phyloP scores from a whole-genome alignment of 2,113 vertebrate genomes.

The Xenopus borealis region DNA sequence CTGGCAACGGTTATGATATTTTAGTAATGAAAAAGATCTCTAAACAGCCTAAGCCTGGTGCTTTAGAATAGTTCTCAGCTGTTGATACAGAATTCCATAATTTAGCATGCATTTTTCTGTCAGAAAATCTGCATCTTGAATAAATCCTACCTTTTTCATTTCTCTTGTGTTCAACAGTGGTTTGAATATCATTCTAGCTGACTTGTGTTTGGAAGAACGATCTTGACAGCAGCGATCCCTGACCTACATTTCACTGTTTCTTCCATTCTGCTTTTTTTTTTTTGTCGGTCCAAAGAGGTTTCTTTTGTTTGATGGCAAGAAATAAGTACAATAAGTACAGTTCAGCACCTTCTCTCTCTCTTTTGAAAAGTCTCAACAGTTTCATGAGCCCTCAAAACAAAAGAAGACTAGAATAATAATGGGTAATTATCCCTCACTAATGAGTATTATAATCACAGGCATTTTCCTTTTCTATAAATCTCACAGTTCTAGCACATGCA shows the following conservation, averaged over 20 bases:
- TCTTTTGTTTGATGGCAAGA: too few relatives aligned
- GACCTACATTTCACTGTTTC: constrained; percentile 3
- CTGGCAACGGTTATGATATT: background rate
- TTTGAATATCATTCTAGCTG: background rate
- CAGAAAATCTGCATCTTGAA: background rate
- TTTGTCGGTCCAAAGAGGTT: background rate
- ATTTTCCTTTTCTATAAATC: too few relatives aligned
- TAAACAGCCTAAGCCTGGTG: background rate
- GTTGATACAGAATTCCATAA: background rate
- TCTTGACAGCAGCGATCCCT: background rate
- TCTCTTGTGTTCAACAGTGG: constrained; percentile 2
- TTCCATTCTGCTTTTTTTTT: background rate
- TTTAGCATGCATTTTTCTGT: constrained; percentile 1
- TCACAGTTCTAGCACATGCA: too few relatives aligned
- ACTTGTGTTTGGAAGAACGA: background rate
- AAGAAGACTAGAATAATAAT: too few relatives aligned
- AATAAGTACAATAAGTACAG: too few relatives aligned
- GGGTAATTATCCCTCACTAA: too few relatives aligned
- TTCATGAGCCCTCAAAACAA: too few relatives aligned
- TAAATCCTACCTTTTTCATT: background rate
- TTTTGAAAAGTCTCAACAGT: too few relatives aligned
- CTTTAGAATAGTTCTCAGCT: background rate
- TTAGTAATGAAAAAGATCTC: background rate
- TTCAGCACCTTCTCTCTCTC: too few relatives aligned
- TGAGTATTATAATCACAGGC: too few relatives aligned